Evolutionary conservation across 1,140 invertebrate species (phyloP).

Genomic region (Papilio machaon): DNA sequence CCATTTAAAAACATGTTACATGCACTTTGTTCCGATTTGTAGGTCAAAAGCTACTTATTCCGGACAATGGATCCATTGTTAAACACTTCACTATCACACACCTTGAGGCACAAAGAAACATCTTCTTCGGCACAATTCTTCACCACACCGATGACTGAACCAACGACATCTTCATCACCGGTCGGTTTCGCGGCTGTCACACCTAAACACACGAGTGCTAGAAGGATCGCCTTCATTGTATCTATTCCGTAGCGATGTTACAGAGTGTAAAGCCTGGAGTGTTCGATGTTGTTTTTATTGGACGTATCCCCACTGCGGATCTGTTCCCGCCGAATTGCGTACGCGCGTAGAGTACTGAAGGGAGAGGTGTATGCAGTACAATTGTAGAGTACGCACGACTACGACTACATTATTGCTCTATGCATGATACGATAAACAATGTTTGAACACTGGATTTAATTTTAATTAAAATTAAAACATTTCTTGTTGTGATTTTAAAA

Average conservation of each 20-base stretch:
- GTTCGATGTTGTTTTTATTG: slow-evolving; percentile 68
- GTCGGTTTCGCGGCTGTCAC: slow-evolving; percentile 82
- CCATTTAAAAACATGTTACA: not conserved
- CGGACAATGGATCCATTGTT: slow-evolving; percentile 27
- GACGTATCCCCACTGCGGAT: slow-evolving; percentile 59
- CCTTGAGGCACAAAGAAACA: slow-evolving; percentile 88
- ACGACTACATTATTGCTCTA: slow-evolving; percentile 26
- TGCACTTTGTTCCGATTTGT: not conserved
- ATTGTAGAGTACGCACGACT: slow-evolving; percentile 40
- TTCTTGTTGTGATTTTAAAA: slow-evolving; percentile 11
- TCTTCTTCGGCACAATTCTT: slow-evolving; percentile 87
- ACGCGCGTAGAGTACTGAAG: slow-evolving; percentile 46
- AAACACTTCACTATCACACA: slow-evolving; percentile 49
- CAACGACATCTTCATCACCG: slow-evolving; percentile 75
- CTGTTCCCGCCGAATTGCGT: slow-evolving; percentile 54
- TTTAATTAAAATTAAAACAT: not conserved
- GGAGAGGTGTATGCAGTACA: slow-evolving; percentile 44
- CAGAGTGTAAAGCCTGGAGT: slow-evolving; percentile 61
- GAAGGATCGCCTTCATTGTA: slow-evolving; percentile 82
- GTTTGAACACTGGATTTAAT: not conserved
- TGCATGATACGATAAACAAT: slow-evolving; percentile 5
- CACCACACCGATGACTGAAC: slow-evolving; percentile 85
- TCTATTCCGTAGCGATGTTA: slow-evolving; percentile 57
- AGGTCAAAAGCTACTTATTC: not conserved
- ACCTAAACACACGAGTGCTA: slow-evolving; percentile 81